Conservation (phyloP, 64 coral and sea anemone species). For the Montipora cactus region DNA sequence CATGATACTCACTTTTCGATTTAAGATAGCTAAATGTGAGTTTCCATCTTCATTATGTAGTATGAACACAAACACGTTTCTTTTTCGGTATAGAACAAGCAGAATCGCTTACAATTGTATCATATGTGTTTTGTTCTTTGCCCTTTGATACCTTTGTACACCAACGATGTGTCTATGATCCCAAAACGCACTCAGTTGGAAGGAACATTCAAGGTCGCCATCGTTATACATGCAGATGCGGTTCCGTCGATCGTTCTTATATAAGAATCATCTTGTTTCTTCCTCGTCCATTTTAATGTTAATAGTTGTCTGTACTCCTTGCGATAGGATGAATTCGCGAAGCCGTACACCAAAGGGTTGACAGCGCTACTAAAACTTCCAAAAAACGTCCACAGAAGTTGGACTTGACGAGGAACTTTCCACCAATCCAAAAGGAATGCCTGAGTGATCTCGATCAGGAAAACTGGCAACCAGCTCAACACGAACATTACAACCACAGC, state of each 20-base stretch:
- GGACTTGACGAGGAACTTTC: constrained; percentile 44
- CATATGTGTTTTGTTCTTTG: too few relatives aligned
- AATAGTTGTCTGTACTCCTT: constrained; percentile 11
- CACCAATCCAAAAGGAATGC: constrained; percentile 42
- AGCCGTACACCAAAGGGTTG: constrained; percentile 67
- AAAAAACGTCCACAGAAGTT: constrained; percentile 76
- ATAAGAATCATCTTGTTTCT: neutral
- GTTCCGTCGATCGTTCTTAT: neutral
- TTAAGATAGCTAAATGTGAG: neutral
- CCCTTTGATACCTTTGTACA: too few relatives aligned
- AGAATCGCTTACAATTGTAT: too few relatives aligned
- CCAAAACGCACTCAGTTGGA: too few relatives aligned
- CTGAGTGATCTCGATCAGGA: constrained; percentile 47
- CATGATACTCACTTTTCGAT: too few relatives aligned
- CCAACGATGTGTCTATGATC: too few relatives aligned
- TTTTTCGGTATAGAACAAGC: too few relatives aligned
- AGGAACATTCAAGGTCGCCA: constrained; percentile 28
- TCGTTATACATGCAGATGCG: neutral
- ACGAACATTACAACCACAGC: constrained; percentile 53
- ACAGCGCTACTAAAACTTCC: constrained; percentile 46
- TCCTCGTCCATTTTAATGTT: constrained; percentile 39
- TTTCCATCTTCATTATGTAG: neutral
- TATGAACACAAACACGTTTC: too few relatives aligned
- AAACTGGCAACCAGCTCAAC: constrained; percentile 64
- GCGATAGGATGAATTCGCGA: constrained; percentile 45